Base-by-base conservation (phyloP, 2,113 vertebrate species). In the Carassius auratus region DNA sequence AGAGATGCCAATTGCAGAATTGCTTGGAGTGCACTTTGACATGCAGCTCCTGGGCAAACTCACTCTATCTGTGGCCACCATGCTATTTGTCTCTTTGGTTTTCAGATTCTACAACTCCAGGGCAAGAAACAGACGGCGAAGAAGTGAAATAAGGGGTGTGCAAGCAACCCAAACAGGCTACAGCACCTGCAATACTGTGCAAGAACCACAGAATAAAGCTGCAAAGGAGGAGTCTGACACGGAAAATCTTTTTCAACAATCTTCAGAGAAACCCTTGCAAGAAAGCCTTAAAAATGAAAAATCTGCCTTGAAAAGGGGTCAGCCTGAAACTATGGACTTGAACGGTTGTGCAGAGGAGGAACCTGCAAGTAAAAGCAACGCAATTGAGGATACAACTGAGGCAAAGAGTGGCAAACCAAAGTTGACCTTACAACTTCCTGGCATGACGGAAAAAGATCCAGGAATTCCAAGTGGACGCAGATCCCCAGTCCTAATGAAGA, bases 31-130 rank as follows among this genome's bases (percentile, higher is more conserved):
- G 88, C 94, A 94, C 68, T 93, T 93, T 84, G 96, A 97, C 92
- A 98, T 97, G 97, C 95, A 93, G 93, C 95, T 97, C 76, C 88
- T 94, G 0, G 90, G 96, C 87, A 97, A 95, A 90, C 91, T 98
- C 89, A 92, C 94, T 23, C 84, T 98, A 75, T 97, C 97, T 0
- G 93, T 95, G 0, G 92, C 93, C 0, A 92, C 92, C 0, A 92
- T 97, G 83, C 90, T 99, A 77, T 91, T 99, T 57, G 90, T 96
- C 57, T 94, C 96, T 0, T 93, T 93, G 89, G 96, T 93, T 0
- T 96, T 95, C 91, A 93, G 92, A 85, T 96, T 97, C 33, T 97
- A 96, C 78, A 96, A 87, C 87, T 94, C 94, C 30, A 95, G 96
- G 26, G 81, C 59, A 17, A 85, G 1, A 1, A 30, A 30, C 86